Conservation (phyloP, 23 tunicate species). For the Ascidia mentula region DNA sequence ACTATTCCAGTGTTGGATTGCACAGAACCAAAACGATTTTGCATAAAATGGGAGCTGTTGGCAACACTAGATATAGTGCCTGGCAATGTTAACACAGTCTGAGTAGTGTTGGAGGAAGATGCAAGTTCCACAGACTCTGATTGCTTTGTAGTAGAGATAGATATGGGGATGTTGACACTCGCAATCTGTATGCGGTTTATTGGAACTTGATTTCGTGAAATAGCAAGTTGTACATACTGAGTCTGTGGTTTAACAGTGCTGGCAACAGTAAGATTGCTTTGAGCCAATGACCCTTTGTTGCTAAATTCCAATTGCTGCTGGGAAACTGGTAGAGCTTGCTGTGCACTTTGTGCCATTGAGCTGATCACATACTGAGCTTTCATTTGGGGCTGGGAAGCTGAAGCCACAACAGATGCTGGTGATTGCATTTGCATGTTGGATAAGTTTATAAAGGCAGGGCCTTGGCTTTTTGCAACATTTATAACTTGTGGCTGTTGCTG, state of each 20-base stretch:
- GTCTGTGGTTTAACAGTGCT: too few relatives aligned
- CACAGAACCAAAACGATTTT: neutral
- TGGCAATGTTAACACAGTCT: neutral
- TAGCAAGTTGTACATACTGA: conserved; percentile 1
- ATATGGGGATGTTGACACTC: conserved; percentile 68
- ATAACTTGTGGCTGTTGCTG: neutral
- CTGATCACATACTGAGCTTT: conserved; percentile 29
- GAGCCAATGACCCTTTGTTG: neutral
- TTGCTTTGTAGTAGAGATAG: neutral
- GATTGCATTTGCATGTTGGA: conserved; percentile 9
- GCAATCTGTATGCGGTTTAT: conserved; percentile 80
- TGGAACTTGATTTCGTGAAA: conserved; percentile 25
- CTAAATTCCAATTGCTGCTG: too few relatives aligned
- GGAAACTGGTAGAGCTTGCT: conserved; percentile 6
- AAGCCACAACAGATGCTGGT: neutral
- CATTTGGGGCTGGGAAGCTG: conserved; percentile 2
- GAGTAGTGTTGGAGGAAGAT: neutral
- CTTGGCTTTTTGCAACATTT: neutral
- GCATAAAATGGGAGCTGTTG: neutral
- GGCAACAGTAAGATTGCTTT: neutral
- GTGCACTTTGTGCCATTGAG: neutral
- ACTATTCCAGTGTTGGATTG: neutral
- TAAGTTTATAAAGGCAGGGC: conserved; percentile 8
- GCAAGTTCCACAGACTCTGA: neutral
- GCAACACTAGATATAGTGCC: neutral